Evolutionary conservation across 1,140 invertebrate species (phyloP), one percentile per base, ranked within the genome.

Genomic region (Eufriesea mexicana): DNA sequence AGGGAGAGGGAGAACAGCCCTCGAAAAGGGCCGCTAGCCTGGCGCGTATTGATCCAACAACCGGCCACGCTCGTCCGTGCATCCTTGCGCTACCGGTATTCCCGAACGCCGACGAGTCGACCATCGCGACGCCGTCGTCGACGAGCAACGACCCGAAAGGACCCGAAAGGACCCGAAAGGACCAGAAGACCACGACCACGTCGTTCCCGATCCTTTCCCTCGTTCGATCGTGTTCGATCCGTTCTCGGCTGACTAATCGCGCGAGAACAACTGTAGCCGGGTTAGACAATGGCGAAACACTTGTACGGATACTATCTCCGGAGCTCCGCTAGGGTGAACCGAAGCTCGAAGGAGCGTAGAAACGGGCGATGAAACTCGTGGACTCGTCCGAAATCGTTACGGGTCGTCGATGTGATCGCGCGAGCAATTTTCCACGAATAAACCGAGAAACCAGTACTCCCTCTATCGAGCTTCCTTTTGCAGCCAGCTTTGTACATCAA

Each of bases 11-110:
- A 87, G 79, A 83, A 72, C 77, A 73, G 75, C 23, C 25, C 79
- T 47, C 77, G 85, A 76, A 88, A 88, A 84, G 79, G 85, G 77
- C 83, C 74, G 74, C 61, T 20, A 76, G 86, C 64, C 80, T 79
- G 59, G 49, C 86, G 67, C 67, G 83, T 88, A 88, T 88, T 88
- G 86, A 88, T 88, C 86, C 86, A 88, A 88, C 86, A 88, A 84
- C 81, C 66, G 64, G 71, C 74, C 64, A 59, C 62, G 82, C 62
- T 73, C 68, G 47, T 78, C 79, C 78, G 73, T 84, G 85, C 86
- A 84, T 78, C 85, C 76, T 79, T 73, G 80, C 85, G 84, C 67
- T 76, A 72, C 78, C 68, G 73, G 45, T 71, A 66, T 64, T 85
- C 68, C 47, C 85, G n/a, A 54, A 59, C 51, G 57, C 51, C 25